Evolutionary conservation across 2,797 vertebrate genomes (phyloP).

Genomic region (Lepilemur ruficaudatus): DNA sequence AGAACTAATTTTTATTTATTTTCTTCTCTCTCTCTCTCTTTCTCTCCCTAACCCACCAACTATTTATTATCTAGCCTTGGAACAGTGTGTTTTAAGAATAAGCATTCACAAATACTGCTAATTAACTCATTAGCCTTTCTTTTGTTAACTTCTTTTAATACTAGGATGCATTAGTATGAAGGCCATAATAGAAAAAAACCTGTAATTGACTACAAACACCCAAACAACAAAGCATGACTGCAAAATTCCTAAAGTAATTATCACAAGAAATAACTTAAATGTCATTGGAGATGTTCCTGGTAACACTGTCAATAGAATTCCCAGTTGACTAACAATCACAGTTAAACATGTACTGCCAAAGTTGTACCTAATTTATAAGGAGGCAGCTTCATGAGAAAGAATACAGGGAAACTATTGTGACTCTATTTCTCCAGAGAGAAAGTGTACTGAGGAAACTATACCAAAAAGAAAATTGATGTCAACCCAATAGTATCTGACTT

Average conservation of each 20-base stretch:
- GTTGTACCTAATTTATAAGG: constrained; percentile 62
- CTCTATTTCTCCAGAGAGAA: constrained; percentile 60
- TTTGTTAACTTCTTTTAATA: constrained; percentile 43
- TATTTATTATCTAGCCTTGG: background rate
- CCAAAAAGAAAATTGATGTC: constrained; percentile 57
- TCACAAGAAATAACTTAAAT: constrained; percentile 38
- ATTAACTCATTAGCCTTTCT: constrained; percentile 47
- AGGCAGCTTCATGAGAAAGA: constrained; percentile 33
- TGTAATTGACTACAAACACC: background rate
- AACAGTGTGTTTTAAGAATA: constrained; percentile 26
- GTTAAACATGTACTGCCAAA: constrained; percentile 40
- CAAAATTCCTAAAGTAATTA: constrained; percentile 58
- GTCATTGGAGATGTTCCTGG: constrained; percentile 19
- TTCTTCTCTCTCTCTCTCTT: background rate
- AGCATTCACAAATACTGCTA: constrained; percentile 12
- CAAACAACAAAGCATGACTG: background rate
- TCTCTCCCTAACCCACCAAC: background rate
- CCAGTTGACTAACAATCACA: constrained; percentile 50
- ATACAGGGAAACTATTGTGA: background rate
- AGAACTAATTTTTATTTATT: constrained; percentile 24
- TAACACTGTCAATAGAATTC: constrained; percentile 58
- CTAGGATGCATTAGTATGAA: background rate
- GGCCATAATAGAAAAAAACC: background rate
- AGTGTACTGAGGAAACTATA: background rate
- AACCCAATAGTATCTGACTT: constrained; percentile 27